These are phyloP conservation scores for Sipha flava DNA, from an alignment of 1,140 invertebrate species.

Conservation along the genomic window DNA sequence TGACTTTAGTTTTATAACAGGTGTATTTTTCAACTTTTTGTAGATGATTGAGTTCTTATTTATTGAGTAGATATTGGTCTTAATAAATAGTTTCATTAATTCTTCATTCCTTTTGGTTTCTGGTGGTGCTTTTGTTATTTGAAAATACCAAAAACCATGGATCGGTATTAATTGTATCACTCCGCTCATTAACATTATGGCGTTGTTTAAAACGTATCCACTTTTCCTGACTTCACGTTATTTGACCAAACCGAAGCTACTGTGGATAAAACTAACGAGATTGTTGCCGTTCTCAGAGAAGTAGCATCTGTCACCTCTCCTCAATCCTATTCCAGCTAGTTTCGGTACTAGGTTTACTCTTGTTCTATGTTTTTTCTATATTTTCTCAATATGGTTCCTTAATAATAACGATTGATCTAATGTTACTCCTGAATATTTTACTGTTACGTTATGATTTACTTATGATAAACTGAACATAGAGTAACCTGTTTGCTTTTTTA, in stretches of 20 bases:
- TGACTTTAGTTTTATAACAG: no score
- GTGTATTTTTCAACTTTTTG: no score
- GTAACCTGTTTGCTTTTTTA: no score
- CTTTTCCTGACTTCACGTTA: neutral
- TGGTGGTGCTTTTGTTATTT: neutral
- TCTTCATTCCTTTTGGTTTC: neutral
- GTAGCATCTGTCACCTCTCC: neutral
- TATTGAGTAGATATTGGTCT: neutral
- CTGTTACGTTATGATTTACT: no score
- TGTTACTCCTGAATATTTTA: no score
- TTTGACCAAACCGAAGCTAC: neutral
- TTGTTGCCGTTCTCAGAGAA: neutral
- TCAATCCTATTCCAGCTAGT: neutral
- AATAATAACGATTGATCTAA: no score
- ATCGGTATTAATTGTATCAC: neutral
- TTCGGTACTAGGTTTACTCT: slow-evolving; percentile 20
- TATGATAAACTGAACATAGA: no score
- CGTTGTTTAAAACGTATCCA: neutral
- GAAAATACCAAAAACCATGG: neutral
- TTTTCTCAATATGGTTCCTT: no score
- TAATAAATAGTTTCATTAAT: neutral
- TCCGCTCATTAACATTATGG: slow-evolving; percentile 4
- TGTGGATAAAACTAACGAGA: neutral
- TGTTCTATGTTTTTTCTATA: slow-evolving; percentile 4
- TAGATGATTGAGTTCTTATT: neutral